These are phyloP conservation scores for Theocolax elegans DNA, from an alignment of 1,140 invertebrate genomes.

Conservation along the genomic window DNA sequence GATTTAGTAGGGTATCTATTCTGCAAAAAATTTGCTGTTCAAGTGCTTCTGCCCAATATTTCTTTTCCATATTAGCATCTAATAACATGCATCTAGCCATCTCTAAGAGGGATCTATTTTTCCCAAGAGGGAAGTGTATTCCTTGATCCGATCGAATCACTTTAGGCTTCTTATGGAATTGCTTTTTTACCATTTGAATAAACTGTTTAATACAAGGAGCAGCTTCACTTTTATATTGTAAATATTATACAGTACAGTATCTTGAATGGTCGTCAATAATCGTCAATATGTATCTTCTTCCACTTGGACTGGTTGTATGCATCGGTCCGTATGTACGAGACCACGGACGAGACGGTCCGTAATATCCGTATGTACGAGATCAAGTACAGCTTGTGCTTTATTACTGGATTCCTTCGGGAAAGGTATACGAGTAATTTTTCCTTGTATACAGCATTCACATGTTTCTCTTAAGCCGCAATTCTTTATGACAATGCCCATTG, in stretches of 20 bases:
- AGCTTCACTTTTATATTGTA: background rate
- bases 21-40: too few species aligned
- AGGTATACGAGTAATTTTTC: slow-evolving; percentile 44
- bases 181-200: slow-evolving; percentile 32
- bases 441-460: slow-evolving; percentile 46
- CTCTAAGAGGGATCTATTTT: too few species aligned
- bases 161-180: too few species aligned
- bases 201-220: background rate
- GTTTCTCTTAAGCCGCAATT: background rate
- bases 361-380: background rate
- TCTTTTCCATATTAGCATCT: too few species aligned
- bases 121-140: too few species aligned
- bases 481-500: slow-evolving; percentile 6
- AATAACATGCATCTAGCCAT: too few species aligned
- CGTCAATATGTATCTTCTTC: slow-evolving; percentile 35
- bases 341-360: too few species aligned
- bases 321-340: slow-evolving; percentile 40
- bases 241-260: background rate
- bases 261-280: slow-evolving; percentile 10
- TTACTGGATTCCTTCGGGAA: slow-evolving; percentile 31
- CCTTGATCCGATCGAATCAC: too few species aligned
- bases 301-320: slow-evolving; percentile 39
- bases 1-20: too few species aligned
- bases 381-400: background rate
- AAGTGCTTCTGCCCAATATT: too few species aligned